phyloP scores from a whole-genome alignment of 2,113 vertebrate species.

The Rattus norvegicus region DNA sequence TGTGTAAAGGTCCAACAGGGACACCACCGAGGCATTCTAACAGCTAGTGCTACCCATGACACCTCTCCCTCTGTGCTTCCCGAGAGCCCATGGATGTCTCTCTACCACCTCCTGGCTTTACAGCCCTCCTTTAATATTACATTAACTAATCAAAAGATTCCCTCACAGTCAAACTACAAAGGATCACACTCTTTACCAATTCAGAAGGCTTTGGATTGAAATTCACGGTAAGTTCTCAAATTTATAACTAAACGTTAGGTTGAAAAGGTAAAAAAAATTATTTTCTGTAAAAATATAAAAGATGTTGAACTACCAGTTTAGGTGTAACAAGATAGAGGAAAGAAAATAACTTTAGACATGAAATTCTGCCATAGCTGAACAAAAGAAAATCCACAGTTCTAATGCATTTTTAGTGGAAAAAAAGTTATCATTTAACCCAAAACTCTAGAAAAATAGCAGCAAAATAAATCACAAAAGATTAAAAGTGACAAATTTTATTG shows the following conservation, averaged over 20 bases:
- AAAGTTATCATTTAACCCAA: not conserved
- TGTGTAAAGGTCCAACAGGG: not conserved
- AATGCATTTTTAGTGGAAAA: not conserved
- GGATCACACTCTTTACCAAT: not conserved
- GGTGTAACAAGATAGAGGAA: not conserved
- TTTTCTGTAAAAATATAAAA: constrained; percentile 24
- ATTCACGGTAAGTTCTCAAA: not conserved
- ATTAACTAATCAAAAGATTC: not conserved
- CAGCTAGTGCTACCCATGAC: not conserved
- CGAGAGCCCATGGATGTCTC: not conserved
- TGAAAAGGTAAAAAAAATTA: not conserved
- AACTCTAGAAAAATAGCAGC: constrained; percentile 16
- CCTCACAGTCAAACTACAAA: not conserved
- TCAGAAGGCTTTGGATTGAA: not conserved
- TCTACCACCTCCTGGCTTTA: not conserved
- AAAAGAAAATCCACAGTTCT: constrained; percentile 22
- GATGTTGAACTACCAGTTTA: not conserved
- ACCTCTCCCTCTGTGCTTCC: not conserved
- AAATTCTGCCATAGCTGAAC: not conserved
- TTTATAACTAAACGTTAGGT: not conserved
- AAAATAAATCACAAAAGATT: not conserved
- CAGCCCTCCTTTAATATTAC: not conserved
- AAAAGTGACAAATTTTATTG: not conserved
- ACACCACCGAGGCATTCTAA: not conserved
- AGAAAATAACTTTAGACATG: not conserved